Conservation (phyloP, 2,888 invertebrate genomes). For the Callosobruchus maculatus region DNA sequence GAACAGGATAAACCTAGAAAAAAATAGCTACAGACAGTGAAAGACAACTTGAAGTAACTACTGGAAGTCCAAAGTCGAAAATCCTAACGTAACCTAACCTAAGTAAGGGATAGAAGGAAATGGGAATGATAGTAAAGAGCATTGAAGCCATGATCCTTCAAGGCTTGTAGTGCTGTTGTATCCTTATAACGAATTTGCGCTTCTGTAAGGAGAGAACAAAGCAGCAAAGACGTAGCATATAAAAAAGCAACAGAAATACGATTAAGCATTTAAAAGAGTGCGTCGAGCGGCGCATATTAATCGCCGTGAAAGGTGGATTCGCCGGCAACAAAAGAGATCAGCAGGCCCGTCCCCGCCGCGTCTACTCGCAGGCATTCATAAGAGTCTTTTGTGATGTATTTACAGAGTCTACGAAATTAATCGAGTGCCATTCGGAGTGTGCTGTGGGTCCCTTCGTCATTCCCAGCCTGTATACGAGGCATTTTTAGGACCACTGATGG, state of each 20-base stretch:
- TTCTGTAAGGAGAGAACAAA: background rate
- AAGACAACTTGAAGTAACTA: too few relatives aligned
- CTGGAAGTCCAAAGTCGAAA: too few relatives aligned
- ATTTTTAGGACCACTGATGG: background rate
- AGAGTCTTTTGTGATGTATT: conserved; percentile 28
- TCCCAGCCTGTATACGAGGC: background rate
- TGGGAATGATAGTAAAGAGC: too few relatives aligned
- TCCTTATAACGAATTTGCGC: background rate
- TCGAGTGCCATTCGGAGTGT: conserved; percentile 43
- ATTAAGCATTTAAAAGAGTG: background rate
- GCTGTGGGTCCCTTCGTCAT: conserved; percentile 45
- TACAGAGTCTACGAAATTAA: conserved; percentile 38
- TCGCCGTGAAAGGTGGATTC: background rate
- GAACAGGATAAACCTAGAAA: too few relatives aligned
- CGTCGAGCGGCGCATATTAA: background rate
- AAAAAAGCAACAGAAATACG: background rate
- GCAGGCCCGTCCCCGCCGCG: background rate
- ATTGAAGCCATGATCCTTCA: too few relatives aligned
- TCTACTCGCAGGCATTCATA: background rate
- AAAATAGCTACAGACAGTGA: too few relatives aligned
- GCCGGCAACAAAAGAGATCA: background rate
- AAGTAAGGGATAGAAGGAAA: too few relatives aligned
- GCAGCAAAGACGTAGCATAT: background rate
- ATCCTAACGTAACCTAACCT: too few relatives aligned
- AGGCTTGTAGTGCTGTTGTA: too few relatives aligned